Evolutionary conservation across 2,113 vertebrate species (phyloP).

Genomic region (Notarius quadriscutis): DNA sequence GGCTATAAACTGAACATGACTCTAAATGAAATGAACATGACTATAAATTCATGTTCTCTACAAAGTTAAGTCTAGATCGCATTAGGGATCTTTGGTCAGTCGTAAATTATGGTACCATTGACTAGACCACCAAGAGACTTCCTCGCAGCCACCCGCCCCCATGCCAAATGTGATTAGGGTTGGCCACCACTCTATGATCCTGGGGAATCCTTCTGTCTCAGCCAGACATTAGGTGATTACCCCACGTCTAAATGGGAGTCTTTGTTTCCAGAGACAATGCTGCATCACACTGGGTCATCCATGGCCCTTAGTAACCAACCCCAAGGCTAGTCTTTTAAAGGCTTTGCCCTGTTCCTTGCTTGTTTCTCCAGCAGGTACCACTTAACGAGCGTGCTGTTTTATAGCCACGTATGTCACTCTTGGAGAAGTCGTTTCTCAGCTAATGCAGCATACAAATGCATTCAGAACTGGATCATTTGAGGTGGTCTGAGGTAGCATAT

Average conservation of each 20-base stretch:
- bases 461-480: conserved; percentile 32
- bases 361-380: conserved; percentile 66
- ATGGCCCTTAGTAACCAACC: conserved; percentile 66
- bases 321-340: conserved; percentile 63
- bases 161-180: conserved; percentile 57
- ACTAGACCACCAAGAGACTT: conserved; percentile 66
- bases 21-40: neutral
- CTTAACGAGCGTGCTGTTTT: conserved; percentile 67
- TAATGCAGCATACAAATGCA: conserved; percentile 43
- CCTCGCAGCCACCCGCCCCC: conserved; percentile 53
- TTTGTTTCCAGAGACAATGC: conserved; percentile 73
- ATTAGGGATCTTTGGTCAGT: conserved; percentile 35
- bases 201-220: conserved; percentile 52
- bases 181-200: conserved; percentile 63
- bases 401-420: conserved; percentile 55
- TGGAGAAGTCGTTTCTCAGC: conserved; percentile 28
- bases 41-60: neutral
- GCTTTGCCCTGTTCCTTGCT: conserved; percentile 49
- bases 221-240: conserved; percentile 68
- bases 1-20: neutral
- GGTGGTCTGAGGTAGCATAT: neutral
- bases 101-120: conserved; percentile 70
- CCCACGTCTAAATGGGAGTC: conserved; percentile 64
- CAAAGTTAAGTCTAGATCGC: conserved; percentile 36
- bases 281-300: conserved; percentile 66